Base-by-base conservation (phyloP, 2,113 vertebrate genomes). In the Dicerorhinus sumatrensis region DNA sequence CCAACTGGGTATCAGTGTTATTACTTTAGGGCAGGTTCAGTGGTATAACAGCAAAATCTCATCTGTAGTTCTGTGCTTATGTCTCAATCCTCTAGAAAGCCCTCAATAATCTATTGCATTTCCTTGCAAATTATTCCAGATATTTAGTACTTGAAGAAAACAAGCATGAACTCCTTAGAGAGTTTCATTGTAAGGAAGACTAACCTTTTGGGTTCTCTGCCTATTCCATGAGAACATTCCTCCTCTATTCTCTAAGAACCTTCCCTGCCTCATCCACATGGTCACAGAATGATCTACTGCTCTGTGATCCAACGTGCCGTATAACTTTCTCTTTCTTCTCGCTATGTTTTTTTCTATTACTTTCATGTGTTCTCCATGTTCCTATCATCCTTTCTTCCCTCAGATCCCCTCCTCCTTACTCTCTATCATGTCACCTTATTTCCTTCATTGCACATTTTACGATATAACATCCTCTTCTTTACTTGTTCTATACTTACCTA, bases 101-200 rank as follows among this genome's bases (percentile, higher is more conserved):
- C 95, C 98, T 98, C 96, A 98, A 85, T 98, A 98, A 98, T 96
- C 96, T 98, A 98, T 96, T 97, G 97, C 93, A 97, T 89, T 97
- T 89, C 69, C 94, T 93, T 97, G 93, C 60, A 98, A 97, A 98
- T 94, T 27, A 97, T 88, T 97, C 77, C 1, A 79, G 98, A 87
- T 89, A 76, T 62, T 96, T 98, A 96, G 85, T 85, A 96, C 87
- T 7, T 48, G 29, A 82, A 86, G 85, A 92, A 97, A 96, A 73
- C 91, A 97, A 95, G 75, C 8, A 5, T 69, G 91, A 97, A 95
- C 42, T 92, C 90, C 94, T 97, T 65, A 27, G 83, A 98, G 86
- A 98, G 79, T 76, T 95, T 94, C 46, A 73, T 10, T 46, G 12
- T 72, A 75, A 80, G 25, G 8, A 63, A 77, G 17, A 76, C 29